phyloP scores from a whole-genome alignment of 2,888 invertebrate species.

The Meliscaeva auricollis region DNA sequence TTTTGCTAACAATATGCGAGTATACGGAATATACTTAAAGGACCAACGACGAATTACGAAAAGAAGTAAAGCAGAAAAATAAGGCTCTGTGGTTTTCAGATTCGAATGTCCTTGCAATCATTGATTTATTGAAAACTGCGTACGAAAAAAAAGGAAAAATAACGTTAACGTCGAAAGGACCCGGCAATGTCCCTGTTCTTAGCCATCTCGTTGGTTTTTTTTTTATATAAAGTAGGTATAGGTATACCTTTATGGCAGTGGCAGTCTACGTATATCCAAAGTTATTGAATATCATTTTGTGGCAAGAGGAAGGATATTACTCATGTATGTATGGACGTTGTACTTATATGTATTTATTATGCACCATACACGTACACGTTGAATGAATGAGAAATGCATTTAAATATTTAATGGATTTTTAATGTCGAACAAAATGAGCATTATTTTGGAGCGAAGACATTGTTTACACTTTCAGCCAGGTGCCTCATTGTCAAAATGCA shows the following conservation, averaged over 20 bases:
- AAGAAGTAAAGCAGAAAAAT: not conserved
- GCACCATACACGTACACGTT: not conserved
- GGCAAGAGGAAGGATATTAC: not conserved
- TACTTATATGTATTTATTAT: slow-evolving; percentile 4
- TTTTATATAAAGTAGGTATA: not conserved
- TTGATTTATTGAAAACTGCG: slow-evolving; percentile 60
- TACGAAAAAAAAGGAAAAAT: slow-evolving; percentile 28
- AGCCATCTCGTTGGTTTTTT: not conserved
- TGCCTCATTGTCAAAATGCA: not conserved
- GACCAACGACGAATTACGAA: not conserved
- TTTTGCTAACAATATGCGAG: not conserved
- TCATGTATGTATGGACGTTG: not conserved
- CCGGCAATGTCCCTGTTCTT: not conserved
- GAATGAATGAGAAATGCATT: not conserved
- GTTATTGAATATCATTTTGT: not conserved
- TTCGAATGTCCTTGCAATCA: slow-evolving; percentile 34
- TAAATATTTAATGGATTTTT: slow-evolving; percentile 56
- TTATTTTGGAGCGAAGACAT: slow-evolving; percentile 3
- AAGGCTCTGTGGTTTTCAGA: not conserved
- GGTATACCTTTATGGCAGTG: not conserved
- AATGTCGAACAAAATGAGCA: slow-evolving; percentile 22
- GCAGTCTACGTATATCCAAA: not conserved
- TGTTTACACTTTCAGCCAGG: slow-evolving; percentile 8
- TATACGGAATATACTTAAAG: not conserved
- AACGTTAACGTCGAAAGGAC: not conserved